These are phyloP conservation scores for Carabus problematicus DNA, from an alignment of 2,888 invertebrate genomes.

Conservation along the genomic window DNA sequence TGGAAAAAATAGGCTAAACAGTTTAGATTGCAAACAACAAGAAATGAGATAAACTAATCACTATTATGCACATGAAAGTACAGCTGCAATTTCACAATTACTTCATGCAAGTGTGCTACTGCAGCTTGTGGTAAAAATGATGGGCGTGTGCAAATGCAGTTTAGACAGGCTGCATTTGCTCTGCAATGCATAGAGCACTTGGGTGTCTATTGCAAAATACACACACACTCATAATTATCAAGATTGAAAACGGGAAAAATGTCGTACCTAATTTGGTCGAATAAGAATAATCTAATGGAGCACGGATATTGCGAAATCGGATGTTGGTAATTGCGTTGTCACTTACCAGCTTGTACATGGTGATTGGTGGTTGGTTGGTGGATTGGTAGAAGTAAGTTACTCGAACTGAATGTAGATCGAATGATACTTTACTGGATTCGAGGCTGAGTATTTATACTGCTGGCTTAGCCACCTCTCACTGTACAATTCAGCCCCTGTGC, in stretches of 20 bases:
- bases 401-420: constrained; percentile 39
- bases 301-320: background rate
- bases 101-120: constrained; percentile 13
- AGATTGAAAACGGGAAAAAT: background rate
- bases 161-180: background rate
- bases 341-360: constrained; percentile 42
- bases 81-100: constrained; percentile 20
- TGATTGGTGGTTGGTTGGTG: constrained; percentile 29
- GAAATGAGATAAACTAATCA: constrained; percentile 1
- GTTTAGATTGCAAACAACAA: constrained; percentile 14
- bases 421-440: constrained; percentile 27
- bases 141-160: background rate
- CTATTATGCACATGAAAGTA: constrained; percentile 16
- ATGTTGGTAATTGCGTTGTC: background rate
- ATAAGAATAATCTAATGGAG: background rate
- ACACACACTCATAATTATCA: background rate
- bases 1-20: constrained; percentile 28
- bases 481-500: constrained; percentile 32
- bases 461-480: constrained; percentile 29
- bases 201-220: background rate
- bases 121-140: background rate
- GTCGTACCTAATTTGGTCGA: background rate
- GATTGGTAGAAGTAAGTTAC: constrained; percentile 10
- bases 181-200: background rate
- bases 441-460: constrained; percentile 32